These are phyloP conservation scores for Pollenia angustigena DNA, from an alignment of 2,888 invertebrate genomes.

Conservation along the genomic window DNA sequence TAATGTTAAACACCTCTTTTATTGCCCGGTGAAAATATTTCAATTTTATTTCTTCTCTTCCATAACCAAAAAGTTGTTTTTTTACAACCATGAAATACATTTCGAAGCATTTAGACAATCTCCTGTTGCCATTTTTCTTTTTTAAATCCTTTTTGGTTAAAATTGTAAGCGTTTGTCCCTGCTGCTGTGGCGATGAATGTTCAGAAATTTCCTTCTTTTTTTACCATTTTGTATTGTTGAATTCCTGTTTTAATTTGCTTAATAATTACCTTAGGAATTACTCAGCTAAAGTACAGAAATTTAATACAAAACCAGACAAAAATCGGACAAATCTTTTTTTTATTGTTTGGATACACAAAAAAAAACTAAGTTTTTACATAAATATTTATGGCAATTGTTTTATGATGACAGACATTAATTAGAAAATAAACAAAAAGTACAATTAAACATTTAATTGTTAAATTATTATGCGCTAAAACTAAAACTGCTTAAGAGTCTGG, in stretches of 20 bases:
- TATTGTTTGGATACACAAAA: neutral
- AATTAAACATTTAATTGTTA: neutral
- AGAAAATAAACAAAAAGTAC: neutral
- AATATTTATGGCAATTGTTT: conserved; percentile 50
- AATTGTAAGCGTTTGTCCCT: neutral
- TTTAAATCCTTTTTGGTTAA: conserved; percentile 16
- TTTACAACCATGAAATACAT: neutral
- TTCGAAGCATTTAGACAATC: neutral
- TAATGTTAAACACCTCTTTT: conserved; percentile 1
- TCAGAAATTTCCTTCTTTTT: neutral
- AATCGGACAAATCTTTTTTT: neutral
- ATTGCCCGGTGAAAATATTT: conserved; percentile 47
- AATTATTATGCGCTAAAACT: neutral
- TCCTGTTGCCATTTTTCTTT: conserved; percentile 14
- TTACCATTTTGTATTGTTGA: conserved; percentile 23
- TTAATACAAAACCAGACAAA: conserved; percentile 7
- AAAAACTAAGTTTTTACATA: neutral
- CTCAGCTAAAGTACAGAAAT: neutral
- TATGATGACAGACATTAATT: conserved; percentile 42
- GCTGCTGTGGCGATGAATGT: too few relatives aligned
- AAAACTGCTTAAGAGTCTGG: too few relatives aligned
- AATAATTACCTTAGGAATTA: conserved; percentile 24
- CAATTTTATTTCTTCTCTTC: conserved; percentile 38
- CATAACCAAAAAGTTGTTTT: neutral
- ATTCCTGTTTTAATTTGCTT: conserved; percentile 31